These are phyloP conservation scores for Synergus laeviventris DNA, from an alignment of 2,888 invertebrate species.

Conservation along the genomic window DNA sequence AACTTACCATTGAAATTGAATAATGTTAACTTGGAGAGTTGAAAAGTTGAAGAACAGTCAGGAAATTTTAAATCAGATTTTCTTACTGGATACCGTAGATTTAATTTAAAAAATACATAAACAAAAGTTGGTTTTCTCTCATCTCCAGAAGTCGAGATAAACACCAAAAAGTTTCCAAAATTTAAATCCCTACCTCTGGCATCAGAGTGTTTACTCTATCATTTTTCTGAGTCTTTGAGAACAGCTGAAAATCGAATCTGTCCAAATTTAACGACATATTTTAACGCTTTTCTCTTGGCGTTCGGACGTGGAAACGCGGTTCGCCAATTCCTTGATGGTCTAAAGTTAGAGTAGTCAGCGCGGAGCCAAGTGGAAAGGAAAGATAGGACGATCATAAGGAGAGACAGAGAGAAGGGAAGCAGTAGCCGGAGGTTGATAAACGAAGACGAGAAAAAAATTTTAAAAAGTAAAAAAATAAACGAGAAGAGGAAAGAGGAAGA, in stretches of 20 bases:
- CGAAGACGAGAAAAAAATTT: conserved; percentile 23
- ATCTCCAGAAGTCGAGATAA: neutral
- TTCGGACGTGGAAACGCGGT: conserved; percentile 45
- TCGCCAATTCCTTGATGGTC: conserved; percentile 66
- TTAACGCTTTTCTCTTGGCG: conserved; percentile 34
- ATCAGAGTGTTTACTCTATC: neutral
- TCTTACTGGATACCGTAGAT: neutral
- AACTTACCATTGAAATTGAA: neutral
- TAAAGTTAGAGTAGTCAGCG: conserved; percentile 68
- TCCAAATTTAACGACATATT: conserved; percentile 7
- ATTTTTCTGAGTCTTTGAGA: neutral
- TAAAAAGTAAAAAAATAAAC: neutral
- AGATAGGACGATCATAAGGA: conserved; percentile 40
- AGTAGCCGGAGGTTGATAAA: conserved; percentile 26
- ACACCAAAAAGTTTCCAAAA: neutral
- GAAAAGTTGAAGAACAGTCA: no score
- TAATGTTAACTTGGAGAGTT: neutral
- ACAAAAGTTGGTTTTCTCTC: neutral
- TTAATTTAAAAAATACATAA: neutral
- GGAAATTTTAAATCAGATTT: no score
- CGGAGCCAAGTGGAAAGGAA: conserved; percentile 58
- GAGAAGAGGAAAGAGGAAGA: conserved; percentile 34
- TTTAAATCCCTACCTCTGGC: neutral
- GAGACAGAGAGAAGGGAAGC: conserved; percentile 29
- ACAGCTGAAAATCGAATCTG: conserved; percentile 10